Conservation (phyloP, 2,113 vertebrate species). For the Taxidea taxus region DNA sequence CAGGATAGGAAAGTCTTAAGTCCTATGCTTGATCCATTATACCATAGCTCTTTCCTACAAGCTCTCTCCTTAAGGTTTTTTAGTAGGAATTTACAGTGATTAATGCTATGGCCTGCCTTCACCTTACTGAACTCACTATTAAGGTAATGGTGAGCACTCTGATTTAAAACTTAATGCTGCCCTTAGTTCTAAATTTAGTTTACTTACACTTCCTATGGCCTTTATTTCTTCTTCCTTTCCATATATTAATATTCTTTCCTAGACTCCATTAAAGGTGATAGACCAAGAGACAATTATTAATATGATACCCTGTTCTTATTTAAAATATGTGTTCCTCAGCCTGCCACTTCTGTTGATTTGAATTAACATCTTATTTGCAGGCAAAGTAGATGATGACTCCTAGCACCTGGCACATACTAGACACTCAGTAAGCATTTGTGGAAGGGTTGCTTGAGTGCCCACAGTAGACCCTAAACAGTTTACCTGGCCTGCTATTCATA, state of each 20-base stretch:
- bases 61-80: background rate
- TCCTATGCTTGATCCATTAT: background rate
- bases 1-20: background rate
- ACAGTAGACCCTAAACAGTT: background rate
- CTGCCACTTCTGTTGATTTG: background rate
- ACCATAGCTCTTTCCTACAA: background rate
- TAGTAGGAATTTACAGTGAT: background rate
- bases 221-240: slow-evolving; percentile 11
- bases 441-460: background rate
- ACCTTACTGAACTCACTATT: background rate
- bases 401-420: background rate
- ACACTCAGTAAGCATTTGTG: background rate
- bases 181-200: slow-evolving; percentile 19
- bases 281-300: slow-evolving; percentile 23
- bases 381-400: background rate
- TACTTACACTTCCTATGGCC: background rate
- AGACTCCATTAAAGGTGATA: background rate
- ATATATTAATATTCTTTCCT: background rate
- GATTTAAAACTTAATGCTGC: background rate
- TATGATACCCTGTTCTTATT: background rate
- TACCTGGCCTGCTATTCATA: background rate
- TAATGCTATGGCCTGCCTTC: background rate
- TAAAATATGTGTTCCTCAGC: background rate
- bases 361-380: background rate
- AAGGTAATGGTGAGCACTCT: background rate